A percentile compares a stretch with the other conserved stretches of the same genome.
phyloP scores from a whole-genome alignment of 2,888 invertebrate genomes.

The Hirtodrosophila trivittata region DNA sequence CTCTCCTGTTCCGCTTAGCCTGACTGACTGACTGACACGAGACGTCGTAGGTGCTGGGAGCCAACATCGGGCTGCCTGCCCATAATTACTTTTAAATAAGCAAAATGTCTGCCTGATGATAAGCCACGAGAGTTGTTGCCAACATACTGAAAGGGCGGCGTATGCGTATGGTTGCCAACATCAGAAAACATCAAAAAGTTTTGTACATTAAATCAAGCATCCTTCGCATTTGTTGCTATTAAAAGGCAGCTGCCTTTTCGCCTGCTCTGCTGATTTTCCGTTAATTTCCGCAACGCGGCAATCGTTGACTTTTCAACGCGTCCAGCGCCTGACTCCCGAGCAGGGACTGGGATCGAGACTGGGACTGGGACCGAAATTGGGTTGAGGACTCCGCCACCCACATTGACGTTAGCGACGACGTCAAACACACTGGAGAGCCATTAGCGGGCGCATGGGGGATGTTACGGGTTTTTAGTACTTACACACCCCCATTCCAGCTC shows the following conservation, averaged over 20 bases:
- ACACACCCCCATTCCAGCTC: constrained; percentile 15
- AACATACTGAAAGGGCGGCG: not conserved
- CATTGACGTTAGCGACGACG: constrained; percentile 24
- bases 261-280: constrained; percentile 71
- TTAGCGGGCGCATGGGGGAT: constrained; percentile 59
- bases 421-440: constrained; percentile 73
- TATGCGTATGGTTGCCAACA: constrained; percentile 28
- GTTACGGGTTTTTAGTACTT: constrained; percentile 46
- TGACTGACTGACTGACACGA: constrained; percentile 29
- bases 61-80: constrained; percentile 48
- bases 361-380: not conserved
- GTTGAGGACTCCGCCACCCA: not conserved
- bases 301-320: constrained; percentile 76
- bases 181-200: constrained; percentile 71
- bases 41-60: constrained; percentile 38
- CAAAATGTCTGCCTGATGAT: constrained; percentile 55
- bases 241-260: constrained; percentile 53
- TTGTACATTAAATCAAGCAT: constrained; percentile 78
- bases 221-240: constrained; percentile 72
- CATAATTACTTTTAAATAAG: constrained; percentile 76
- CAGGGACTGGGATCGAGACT: constrained; percentile 20
- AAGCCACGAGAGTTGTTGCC: constrained; percentile 21
- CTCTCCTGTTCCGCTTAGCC: not conserved
- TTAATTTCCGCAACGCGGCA: constrained; percentile 78
- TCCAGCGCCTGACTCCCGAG: constrained; percentile 18